Evolutionary conservation across 2,888 invertebrate genomes (phyloP), one percentile per base, ranked within the genome.

Genomic region (Neria commutata): DNA sequence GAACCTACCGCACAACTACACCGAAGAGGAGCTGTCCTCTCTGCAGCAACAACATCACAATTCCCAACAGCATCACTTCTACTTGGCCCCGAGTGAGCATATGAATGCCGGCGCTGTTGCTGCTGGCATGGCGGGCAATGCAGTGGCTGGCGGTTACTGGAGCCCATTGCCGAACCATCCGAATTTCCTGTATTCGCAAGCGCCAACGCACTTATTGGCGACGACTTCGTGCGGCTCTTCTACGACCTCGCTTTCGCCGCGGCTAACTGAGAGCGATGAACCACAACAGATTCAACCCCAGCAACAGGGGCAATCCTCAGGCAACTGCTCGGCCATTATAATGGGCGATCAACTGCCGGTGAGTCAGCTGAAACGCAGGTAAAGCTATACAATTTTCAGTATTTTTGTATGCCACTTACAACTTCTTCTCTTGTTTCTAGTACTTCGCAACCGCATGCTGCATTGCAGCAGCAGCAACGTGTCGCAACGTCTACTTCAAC

Each of bases 91-190:
- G 1, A 56, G 58, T 6, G 67, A 68, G 14, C 63, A 62, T 8
- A 56, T 64, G 23, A 65, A 59, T 60, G 37, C 59, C 2, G 25
- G 62, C 3, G 52, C 54, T 16, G 54, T 59, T 29, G 26, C 58
- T 26, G 29, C 58, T n/a, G 64, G 53, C 48, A 54, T 34, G 16
- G 55, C 57, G 3, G 58, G 51, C 34, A n/a, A n/a, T n/a, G n/a
- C n/a, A n/a, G n/a, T n/a, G n/a, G 51, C 33, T 16, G 54, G 54
- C 34, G 63, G 58, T 0, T 67, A 63, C 49, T 68, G 68, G 68
- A 67, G 61, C 56, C 66, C 66, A 0, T 56, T 58, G 10, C 61
- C 60, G 23, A 63, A 50, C 11, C 52, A 54, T 16, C 14, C 58
- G 10, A 56, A 54, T 17, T 63, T 63, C 23, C 3, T 62, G 4